Percentiles rank a stretch among this genome's conserved stretches.
These are phyloP conservation scores for Trematomus bernacchii DNA, from an alignment of 2,797 vertebrate species.

Conservation along the genomic window DNA sequence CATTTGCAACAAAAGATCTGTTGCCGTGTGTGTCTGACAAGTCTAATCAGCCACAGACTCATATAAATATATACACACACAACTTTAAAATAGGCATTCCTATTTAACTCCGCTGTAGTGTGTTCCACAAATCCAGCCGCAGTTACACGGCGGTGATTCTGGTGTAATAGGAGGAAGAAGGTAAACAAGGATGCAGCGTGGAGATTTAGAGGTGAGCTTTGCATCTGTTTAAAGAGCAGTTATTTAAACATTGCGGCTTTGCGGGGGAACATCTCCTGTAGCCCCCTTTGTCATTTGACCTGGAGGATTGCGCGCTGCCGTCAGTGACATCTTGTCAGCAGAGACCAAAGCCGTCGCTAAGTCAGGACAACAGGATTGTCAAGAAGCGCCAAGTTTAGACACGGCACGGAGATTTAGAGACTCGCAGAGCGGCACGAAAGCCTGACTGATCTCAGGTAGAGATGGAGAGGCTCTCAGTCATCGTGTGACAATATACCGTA, in stretches of 20 bases:
- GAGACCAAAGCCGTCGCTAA: constrained; percentile 64
- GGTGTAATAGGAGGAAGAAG: constrained; percentile 33
- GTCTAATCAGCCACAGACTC: constrained; percentile 24
- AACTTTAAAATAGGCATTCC: not conserved
- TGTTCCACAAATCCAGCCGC: constrained; percentile 17
- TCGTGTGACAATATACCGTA: constrained; percentile 5
- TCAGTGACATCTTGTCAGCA: constrained; percentile 60
- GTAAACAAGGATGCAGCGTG: constrained; percentile 60
- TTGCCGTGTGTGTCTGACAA: constrained; percentile 27
- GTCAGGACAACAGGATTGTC: constrained; percentile 46
- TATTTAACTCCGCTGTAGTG: not conserved
- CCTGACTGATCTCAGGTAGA: constrained; percentile 51
- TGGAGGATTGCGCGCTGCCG: constrained; percentile 40
- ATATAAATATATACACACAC: not conserved
- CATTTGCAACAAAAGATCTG: constrained; percentile 27
- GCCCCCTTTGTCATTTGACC: constrained; percentile 49
- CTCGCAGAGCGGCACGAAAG: not conserved
- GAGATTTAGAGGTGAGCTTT: constrained; percentile 66
- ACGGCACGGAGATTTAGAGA: constrained; percentile 25
- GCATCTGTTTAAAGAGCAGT: constrained; percentile 65
- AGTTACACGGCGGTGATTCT: not conserved
- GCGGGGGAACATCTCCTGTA: constrained; percentile 18
- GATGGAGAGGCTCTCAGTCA: constrained; percentile 31
- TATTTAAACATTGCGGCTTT: constrained; percentile 66
- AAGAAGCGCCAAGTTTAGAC: constrained; percentile 61